Percentiles rank a stretch among this genome's conserved stretches.
Evolutionary conservation across 2,888 invertebrate species (phyloP).

Genomic region (Poecilus cupreus): DNA sequence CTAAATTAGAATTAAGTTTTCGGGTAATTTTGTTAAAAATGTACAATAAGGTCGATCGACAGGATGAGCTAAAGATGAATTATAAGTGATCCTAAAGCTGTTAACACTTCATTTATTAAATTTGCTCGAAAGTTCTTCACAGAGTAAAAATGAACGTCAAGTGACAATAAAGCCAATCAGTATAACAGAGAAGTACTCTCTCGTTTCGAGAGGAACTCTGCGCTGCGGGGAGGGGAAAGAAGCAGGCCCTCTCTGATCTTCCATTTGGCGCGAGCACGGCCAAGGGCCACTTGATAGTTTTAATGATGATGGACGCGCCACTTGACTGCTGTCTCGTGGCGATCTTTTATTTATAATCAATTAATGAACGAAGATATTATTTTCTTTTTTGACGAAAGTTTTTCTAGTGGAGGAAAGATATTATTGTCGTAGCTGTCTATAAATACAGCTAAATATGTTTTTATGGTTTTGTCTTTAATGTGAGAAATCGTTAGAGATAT

Average conservation of each 20-base stretch:
- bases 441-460: background rate
- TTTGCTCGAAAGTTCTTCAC: slow-evolving; percentile 45
- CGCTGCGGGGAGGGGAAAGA: background rate
- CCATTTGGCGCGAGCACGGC: slow-evolving; percentile 18
- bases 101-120: slow-evolving; percentile 53
- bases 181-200: slow-evolving; percentile 50
- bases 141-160: slow-evolving; percentile 50
- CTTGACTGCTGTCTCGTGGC: background rate
- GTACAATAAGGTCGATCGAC: background rate
- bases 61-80: background rate
- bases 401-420: background rate
- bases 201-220: slow-evolving; percentile 29
- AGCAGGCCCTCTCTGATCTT: slow-evolving; percentile 20
- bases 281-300: slow-evolving; percentile 51
- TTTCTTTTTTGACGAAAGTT: background rate
- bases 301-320: slow-evolving; percentile 52
- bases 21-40: background rate
- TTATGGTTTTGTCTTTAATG: background rate
- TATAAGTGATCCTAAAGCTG: slow-evolving; percentile 42
- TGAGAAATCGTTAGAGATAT: background rate
- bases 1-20: too few relatives aligned
- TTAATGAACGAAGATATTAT: slow-evolving; percentile 5
- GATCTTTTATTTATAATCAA: slow-evolving; percentile 35
- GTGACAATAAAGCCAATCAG: slow-evolving; percentile 57
- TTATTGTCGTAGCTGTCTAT: background rate